Evolutionary conservation across 2,888 invertebrate genomes (phyloP), one percentile per base, ranked within the genome.

Genomic region (Erpobdella octoculata): DNA sequence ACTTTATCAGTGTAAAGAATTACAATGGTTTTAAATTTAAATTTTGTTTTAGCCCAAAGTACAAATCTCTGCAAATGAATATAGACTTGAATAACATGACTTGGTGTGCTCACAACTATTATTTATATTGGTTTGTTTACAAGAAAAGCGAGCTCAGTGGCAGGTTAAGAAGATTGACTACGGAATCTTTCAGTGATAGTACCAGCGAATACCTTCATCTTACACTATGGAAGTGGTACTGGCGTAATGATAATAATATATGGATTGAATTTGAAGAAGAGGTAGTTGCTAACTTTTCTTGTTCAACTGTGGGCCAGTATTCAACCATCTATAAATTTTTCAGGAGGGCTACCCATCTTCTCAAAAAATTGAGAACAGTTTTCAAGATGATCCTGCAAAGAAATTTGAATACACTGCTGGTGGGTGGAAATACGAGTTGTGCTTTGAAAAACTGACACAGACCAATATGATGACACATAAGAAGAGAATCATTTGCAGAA

Each of bases 141-240:
- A n/a, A n/a, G n/a, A n/a, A n/a, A n/a, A n/a, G n/a, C n/a, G n/a
- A n/a, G n/a, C n/a, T n/a, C n/a, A 1, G 28, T 53, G 58, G 70
- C 25, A 35, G 31, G n/a, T 12, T 70, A 36, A 53, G 61, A 31
- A 35, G 70, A 25, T n/a, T 70, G 15, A 59, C 36, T 59, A 70
- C 70, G 15, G 59, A 59, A 36, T 33, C 35, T n/a, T 35, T 36
- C 25, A 28, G 15, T n/a, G 59, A 58, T n/a, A 35, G 9, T 35
- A n/a, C 70, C n/a, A 21, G 25, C 3, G 36, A 59, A 21, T 25
- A n/a, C 33, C 18, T 37, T 18, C 69, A 37, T 58, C 35, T 69
- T 31, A 72, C 62, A 3, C 12, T 53, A 18, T 72, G 72, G 69
- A 28, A 41, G n/a, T 72, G 72, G 72, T 72, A 69, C 28, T 72